phyloP scores from a whole-genome alignment of 1,140 invertebrate species.

The Trinorchestia longiramus region DNA sequence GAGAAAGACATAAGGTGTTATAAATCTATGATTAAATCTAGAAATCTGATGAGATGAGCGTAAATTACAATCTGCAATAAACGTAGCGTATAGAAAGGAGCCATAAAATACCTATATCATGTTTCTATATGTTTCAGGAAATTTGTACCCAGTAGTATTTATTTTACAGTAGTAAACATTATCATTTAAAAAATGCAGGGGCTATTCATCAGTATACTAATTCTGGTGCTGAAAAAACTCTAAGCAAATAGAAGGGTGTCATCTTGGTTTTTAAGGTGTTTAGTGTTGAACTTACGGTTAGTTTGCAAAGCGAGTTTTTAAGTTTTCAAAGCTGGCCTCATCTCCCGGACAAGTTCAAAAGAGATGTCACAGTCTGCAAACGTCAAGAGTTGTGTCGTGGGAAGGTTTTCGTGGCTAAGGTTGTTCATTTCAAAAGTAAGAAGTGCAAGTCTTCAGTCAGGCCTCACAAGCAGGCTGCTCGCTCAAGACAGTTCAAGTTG shows the following conservation, averaged over 20 bases:
- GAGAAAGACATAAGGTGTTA: neutral
- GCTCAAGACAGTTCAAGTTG: slow-evolving; percentile 51
- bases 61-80: neutral
- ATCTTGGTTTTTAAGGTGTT: neutral
- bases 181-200: neutral
- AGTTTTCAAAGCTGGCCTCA: neutral
- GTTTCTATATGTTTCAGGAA: neutral
- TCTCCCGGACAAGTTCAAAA: neutral
- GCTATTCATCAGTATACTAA: neutral
- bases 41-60: neutral
- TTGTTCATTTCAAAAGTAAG: slow-evolving; percentile 29
- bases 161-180: neutral
- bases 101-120: neutral
- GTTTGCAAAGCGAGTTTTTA: neutral
- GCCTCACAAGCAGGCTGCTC: neutral
- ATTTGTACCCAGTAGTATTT: neutral
- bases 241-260: neutral
- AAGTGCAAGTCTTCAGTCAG: slow-evolving; percentile 1
- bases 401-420: neutral
- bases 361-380: neutral
- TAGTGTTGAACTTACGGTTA: neutral
- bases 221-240: neutral
- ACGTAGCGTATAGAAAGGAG: neutral
- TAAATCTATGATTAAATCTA: neutral
- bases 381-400: neutral